phyloP scores from a whole-genome alignment of 2,888 invertebrate species.

The Drosophila subsilvestris region DNA sequence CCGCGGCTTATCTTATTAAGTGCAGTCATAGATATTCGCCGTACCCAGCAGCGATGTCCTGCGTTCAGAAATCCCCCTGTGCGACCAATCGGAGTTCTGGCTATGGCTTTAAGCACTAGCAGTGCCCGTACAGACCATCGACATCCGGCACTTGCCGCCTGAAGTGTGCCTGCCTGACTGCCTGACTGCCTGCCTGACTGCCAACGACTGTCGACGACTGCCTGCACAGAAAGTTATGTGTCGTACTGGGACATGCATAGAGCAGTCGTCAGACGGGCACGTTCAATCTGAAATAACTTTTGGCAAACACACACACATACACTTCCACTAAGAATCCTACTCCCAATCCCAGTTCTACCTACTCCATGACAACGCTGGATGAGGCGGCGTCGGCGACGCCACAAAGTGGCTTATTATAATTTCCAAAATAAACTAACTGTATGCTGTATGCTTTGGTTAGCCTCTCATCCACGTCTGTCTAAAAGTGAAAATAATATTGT shows the following conservation, averaged over 20 bases:
- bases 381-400: constrained; percentile 14
- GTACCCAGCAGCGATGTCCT: not conserved
- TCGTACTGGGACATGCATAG: not conserved
- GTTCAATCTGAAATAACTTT: constrained; percentile 24
- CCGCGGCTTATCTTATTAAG: constrained; percentile 61
- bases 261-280: constrained; percentile 18
- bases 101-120: not conserved
- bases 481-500: constrained; percentile 65
- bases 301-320: constrained; percentile 12
- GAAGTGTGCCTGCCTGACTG: not conserved
- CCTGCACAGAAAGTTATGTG: not conserved
- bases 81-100: no score
- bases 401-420: constrained; percentile 70
- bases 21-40: constrained; percentile 43
- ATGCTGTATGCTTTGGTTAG: constrained; percentile 43
- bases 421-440: constrained; percentile 66
- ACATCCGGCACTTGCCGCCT: not conserved
- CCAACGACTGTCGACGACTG: not conserved
- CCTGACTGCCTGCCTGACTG: no score
- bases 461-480: constrained; percentile 21
- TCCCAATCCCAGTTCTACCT: not conserved
- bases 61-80: not conserved
- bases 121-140: not conserved
- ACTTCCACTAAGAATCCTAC: not conserved
- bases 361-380: not conserved